Conservation (phyloP, 2,113 vertebrate genomes). For the Sclerurus mexicanus region DNA sequence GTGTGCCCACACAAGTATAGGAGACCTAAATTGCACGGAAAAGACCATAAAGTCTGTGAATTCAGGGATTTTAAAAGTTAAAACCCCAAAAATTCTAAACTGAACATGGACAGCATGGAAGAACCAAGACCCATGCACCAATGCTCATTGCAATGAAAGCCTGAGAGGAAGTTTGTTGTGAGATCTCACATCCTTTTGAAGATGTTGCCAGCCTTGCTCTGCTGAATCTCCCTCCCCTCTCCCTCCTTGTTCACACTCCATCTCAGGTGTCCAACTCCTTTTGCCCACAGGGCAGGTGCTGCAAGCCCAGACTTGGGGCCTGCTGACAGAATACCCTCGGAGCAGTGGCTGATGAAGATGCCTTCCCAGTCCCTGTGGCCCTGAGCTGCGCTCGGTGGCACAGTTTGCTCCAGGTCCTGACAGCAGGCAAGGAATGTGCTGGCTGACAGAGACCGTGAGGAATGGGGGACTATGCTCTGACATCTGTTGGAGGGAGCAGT, state of each 20-base stretch:
- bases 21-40: background rate
- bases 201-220: rapidly evolving
- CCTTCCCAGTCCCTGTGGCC: rapidly evolving
- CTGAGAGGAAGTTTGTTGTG: rapidly evolving
- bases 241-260: rapidly evolving
- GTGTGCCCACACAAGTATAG: rapidly evolving
- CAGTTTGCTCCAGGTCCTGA: rapidly evolving
- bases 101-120: rapidly evolving
- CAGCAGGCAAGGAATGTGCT: rapidly evolving
- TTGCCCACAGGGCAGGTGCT: background rate
- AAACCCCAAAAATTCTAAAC: background rate
- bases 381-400: rapidly evolving
- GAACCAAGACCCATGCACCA: rapidly evolving
- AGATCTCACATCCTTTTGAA: background rate
- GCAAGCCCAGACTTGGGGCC: background rate
- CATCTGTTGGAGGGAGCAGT: background rate
- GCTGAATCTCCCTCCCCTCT: background rate
- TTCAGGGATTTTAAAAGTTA: background rate
- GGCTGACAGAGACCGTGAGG: rapidly evolving
- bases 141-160: background rate
- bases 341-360: background rate
- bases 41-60: background rate
- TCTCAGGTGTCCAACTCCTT: background rate
- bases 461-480: background rate
- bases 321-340: background rate